Evolutionary conservation across 2,113 vertebrate genomes (phyloP).

Genomic region (Atlantisia rogersi): DNA sequence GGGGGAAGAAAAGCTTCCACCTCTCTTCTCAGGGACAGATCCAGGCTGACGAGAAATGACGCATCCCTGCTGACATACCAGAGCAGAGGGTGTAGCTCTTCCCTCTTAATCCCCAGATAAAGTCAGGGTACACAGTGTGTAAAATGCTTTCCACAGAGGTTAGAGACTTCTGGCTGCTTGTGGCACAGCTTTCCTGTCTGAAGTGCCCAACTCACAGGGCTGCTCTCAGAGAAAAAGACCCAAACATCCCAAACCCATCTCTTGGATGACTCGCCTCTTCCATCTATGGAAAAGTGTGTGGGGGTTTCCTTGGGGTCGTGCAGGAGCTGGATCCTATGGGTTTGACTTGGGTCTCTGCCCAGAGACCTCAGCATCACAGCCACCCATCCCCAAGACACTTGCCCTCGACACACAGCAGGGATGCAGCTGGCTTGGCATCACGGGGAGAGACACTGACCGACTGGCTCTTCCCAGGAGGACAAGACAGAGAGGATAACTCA

Average conservation of each 20-base stretch:
- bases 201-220: neutral
- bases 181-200: neutral
- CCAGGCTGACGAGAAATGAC: neutral
- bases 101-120: neutral
- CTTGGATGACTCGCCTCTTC: rapidly evolving
- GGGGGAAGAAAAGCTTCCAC: neutral
- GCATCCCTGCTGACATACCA: rapidly evolving
- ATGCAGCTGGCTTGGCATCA: neutral
- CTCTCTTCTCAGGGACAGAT: neutral
- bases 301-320: neutral
- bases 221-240: neutral
- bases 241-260: neutral
- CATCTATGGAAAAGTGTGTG: neutral
- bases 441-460: neutral
- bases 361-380: neutral
- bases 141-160: neutral
- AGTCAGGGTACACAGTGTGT: neutral
- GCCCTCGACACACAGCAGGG: rapidly evolving
- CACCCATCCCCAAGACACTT: neutral
- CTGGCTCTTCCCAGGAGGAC: neutral
- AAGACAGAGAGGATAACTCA: rapidly evolving
- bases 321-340: rapidly evolving
- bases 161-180: neutral
- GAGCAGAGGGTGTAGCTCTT: neutral
- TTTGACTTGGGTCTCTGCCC: neutral